These are phyloP conservation scores for Caenorhabditis sp. DNA, from an alignment of 2,888 invertebrate genomes.

Conservation along the genomic window DNA sequence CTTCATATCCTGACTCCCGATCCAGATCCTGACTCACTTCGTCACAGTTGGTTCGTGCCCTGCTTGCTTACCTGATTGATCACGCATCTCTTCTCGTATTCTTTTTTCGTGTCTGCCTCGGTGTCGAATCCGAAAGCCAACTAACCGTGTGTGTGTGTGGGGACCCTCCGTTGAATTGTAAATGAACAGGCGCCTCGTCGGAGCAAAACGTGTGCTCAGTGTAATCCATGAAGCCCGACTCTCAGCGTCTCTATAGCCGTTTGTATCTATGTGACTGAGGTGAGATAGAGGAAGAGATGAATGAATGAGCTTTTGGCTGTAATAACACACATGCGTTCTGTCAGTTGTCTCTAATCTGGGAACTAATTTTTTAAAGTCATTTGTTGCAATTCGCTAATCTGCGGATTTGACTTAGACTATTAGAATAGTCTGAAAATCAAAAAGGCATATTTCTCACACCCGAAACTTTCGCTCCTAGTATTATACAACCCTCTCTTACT, in stretches of 20 bases:
- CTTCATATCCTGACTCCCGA: background rate
- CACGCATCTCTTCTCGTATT: constrained; percentile 23
- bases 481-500: background rate
- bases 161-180: constrained; percentile 58
- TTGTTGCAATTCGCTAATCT: background rate
- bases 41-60: constrained; percentile 26
- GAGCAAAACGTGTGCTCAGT: constrained; percentile 42
- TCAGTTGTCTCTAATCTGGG: constrained; percentile 5
- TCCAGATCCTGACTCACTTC: constrained; percentile 19
- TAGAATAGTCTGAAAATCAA: too few species aligned
- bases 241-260: constrained; percentile 14
- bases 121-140: background rate
- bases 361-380: constrained; percentile 18
- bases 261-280: constrained; percentile 29
- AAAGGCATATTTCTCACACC: background rate
- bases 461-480: background rate
- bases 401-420: too few species aligned
- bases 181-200: constrained; percentile 64
- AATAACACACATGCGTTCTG: constrained; percentile 17
- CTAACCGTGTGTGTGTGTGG: background rate
- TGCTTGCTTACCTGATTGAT: constrained; percentile 52
- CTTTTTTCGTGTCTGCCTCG: constrained; percentile 15
- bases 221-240: constrained; percentile 63
- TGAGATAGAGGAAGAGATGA: constrained; percentile 14
- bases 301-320: constrained; percentile 8